Evolutionary conservation across 2,113 vertebrate species (phyloP).

Genomic region (Eulemur macaco): DNA sequence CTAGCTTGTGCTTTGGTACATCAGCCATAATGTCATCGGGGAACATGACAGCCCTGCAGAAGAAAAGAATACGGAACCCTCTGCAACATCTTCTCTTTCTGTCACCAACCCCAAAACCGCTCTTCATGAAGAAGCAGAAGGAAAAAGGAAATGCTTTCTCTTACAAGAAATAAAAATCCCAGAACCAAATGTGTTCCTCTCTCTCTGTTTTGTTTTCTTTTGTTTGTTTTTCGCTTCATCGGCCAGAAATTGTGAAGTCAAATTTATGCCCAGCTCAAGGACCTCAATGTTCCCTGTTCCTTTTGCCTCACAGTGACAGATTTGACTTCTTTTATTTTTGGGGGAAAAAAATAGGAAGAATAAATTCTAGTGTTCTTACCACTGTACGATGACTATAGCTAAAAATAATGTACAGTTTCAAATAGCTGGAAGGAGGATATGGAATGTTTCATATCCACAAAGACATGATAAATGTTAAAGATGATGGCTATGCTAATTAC

Average conservation of each 20-base stretch:
- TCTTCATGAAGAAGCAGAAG: not conserved
- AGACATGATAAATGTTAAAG: not conserved
- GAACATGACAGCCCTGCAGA: accelerated
- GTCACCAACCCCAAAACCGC: not conserved
- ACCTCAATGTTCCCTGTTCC: not conserved
- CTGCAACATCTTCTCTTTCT: not conserved
- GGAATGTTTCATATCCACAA: not conserved
- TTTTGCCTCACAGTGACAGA: not conserved
- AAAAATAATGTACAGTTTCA: not conserved
- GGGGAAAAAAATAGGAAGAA: not conserved
- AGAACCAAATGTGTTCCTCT: not conserved
- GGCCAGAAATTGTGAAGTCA: not conserved
- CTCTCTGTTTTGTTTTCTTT: not conserved
- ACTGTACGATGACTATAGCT: not conserved
- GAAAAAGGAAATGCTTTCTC: not conserved
- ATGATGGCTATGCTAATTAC: not conserved
- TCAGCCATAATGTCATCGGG: not conserved
- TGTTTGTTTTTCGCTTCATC: not conserved
- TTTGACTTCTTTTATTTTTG: not conserved
- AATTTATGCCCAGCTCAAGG: not conserved
- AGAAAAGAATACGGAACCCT: not conserved
- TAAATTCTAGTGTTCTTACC: not conserved
- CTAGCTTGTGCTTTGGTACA: not conserved
- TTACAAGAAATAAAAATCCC: not conserved
- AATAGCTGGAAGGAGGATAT: not conserved